These are phyloP conservation scores for Limnephilus lunatus DNA, from an alignment of 2,888 invertebrate species.

Conservation along the genomic window DNA sequence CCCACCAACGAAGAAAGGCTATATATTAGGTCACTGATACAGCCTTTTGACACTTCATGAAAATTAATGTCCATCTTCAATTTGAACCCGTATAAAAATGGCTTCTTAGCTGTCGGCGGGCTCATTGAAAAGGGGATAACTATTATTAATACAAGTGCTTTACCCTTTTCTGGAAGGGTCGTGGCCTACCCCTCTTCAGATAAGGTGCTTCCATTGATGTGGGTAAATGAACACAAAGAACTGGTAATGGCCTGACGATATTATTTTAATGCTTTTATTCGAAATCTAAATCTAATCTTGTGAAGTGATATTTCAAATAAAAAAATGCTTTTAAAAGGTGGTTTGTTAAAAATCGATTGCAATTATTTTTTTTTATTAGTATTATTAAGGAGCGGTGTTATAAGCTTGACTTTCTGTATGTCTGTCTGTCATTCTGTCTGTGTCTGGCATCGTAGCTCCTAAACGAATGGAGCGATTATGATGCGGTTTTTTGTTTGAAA, in stretches of 20 bases:
- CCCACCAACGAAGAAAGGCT: not conserved
- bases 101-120: not conserved
- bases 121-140: not conserved
- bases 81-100: not conserved
- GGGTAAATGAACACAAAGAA: not conserved
- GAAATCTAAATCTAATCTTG: not conserved
- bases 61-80: slow-evolving; percentile 2
- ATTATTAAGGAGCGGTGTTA: too few species aligned
- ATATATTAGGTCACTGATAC: not conserved
- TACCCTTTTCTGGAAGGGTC: not conserved
- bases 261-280: not conserved
- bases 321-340: not conserved
- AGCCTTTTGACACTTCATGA: not conserved
- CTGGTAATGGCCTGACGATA: not conserved
- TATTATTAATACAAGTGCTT: not conserved
- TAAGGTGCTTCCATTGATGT: not conserved
- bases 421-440: too few species aligned
- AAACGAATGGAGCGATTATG: too few species aligned
- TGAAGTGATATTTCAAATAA: not conserved
- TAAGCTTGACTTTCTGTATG: too few species aligned
- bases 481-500: too few species aligned
- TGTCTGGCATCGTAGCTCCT: too few species aligned
- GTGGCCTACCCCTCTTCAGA: not conserved
- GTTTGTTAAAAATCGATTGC: not conserved
- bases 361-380: too few species aligned